Conservation (phyloP, 2,797 vertebrate genomes). For the Acipenser ruthenus region DNA sequence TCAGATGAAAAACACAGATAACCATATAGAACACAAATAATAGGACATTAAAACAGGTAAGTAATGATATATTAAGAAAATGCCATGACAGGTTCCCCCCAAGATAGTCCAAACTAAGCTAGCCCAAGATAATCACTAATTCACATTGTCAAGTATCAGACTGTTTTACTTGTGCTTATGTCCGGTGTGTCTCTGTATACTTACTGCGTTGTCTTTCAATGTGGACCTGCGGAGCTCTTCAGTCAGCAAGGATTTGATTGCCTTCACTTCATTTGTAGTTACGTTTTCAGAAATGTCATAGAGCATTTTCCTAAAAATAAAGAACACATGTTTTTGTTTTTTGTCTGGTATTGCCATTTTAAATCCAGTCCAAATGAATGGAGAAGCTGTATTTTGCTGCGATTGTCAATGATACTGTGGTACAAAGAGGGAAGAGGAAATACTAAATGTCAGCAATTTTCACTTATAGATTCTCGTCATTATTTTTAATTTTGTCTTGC, state of each 20-base stretch:
- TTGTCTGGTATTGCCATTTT: too few species aligned
- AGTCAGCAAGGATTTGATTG: constrained; percentile 45
- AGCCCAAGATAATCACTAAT: not conserved
- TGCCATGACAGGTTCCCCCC: too few species aligned
- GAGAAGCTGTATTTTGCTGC: too few species aligned
- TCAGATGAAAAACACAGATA: not conserved
- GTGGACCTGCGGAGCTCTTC: constrained; percentile 26
- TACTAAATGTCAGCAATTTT: too few species aligned
- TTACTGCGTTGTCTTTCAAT: constrained; percentile 41
- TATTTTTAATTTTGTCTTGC: too few species aligned
- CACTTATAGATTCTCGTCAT: too few species aligned
- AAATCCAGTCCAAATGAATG: too few species aligned
- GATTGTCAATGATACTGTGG: too few species aligned
- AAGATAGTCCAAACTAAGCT: too few species aligned
- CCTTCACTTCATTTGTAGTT: constrained; percentile 28
- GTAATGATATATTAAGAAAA: not conserved
- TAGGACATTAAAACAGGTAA: not conserved
- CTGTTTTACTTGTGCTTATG: not conserved
- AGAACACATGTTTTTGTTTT: too few species aligned
- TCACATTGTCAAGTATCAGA: not conserved
- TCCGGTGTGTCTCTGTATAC: constrained; percentile 16
- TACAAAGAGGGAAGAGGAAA: too few species aligned
- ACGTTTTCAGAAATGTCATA: constrained; percentile 42
- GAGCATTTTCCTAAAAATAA: constrained; percentile 48
- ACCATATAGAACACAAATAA: not conserved